Conservation (phyloP, 2,113 vertebrate genomes). For the Struthidea cinerea region DNA sequence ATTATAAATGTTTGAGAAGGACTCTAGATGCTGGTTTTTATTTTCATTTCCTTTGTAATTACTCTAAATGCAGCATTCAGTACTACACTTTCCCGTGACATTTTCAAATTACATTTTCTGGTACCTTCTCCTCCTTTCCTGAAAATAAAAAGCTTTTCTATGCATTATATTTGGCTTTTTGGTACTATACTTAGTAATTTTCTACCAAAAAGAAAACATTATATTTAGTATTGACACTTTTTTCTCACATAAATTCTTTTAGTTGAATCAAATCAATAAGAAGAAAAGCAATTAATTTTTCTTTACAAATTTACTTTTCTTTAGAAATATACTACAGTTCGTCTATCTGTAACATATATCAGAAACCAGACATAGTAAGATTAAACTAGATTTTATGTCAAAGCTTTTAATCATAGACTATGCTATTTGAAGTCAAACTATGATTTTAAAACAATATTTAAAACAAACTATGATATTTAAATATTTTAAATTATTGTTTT, state of each 20-base stretch:
- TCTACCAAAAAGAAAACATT: not conserved
- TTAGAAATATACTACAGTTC: not conserved
- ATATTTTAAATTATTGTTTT: not conserved
- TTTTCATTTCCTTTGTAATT: not conserved
- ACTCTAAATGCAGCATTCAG: not conserved
- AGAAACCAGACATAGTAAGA: not conserved
- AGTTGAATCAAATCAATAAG: not conserved
- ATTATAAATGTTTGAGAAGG: not conserved
- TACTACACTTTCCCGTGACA: not conserved
- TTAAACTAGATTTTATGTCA: not conserved
- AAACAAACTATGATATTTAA: not conserved
- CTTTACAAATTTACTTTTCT: not conserved
- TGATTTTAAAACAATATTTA: too few relatives aligned
- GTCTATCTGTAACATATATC: not conserved
- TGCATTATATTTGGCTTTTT: not conserved
- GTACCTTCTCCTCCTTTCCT: not conserved
- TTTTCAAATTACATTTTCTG: constrained; percentile 27
- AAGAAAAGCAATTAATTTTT: not conserved
- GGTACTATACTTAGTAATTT: not conserved
- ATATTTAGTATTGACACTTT: not conserved
- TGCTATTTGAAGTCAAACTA: not conserved
- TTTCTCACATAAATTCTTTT: not conserved
- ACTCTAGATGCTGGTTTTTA: not conserved
- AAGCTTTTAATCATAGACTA: not conserved
- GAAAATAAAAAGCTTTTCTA: not conserved